Conservation (phyloP, 1,140 invertebrate genomes). For the Ectropis grisescens region DNA sequence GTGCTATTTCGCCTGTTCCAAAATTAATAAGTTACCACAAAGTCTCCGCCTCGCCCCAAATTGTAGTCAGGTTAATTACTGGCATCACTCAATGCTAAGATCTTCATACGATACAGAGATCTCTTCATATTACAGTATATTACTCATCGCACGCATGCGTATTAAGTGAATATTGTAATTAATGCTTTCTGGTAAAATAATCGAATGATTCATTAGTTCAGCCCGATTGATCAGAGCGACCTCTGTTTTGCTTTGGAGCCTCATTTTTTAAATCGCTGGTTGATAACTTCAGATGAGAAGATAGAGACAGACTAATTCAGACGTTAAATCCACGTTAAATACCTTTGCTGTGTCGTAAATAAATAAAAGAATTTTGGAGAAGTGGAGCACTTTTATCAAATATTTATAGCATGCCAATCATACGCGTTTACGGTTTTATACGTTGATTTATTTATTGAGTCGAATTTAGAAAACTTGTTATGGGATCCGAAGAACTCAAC, state of each 20-base stretch:
- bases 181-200: too few relatives aligned
- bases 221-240: too few relatives aligned
- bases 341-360: slow-evolving; percentile 13
- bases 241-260: slow-evolving; percentile 4
- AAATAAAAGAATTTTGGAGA: slow-evolving; percentile 8
- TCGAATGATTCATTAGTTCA: too few relatives aligned
- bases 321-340: too few relatives aligned
- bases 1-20: too few relatives aligned
- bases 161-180: slow-evolving; percentile 22
- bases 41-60: slow-evolving; percentile 21
- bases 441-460: slow-evolving; percentile 18
- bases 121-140: slow-evolving; percentile 17
- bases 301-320: too few relatives aligned
- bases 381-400: slow-evolving; percentile 18
- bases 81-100: slow-evolving; percentile 28
- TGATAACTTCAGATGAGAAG: background rate
- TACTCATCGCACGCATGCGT: slow-evolving; percentile 6
- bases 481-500: slow-evolving; percentile 8
- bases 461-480: slow-evolving; percentile 14
- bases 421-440: slow-evolving; percentile 22
- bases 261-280: background rate
- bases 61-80: slow-evolving; percentile 22
- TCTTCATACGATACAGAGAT: slow-evolving; percentile 26
- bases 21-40: too few relatives aligned
- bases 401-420: slow-evolving; percentile 21